A percentile compares a stretch with the other conserved stretches of the same genome.
Evolutionary conservation across 1,140 invertebrate genomes (phyloP).

Genomic region (Saxidomus purpurata): DNA sequence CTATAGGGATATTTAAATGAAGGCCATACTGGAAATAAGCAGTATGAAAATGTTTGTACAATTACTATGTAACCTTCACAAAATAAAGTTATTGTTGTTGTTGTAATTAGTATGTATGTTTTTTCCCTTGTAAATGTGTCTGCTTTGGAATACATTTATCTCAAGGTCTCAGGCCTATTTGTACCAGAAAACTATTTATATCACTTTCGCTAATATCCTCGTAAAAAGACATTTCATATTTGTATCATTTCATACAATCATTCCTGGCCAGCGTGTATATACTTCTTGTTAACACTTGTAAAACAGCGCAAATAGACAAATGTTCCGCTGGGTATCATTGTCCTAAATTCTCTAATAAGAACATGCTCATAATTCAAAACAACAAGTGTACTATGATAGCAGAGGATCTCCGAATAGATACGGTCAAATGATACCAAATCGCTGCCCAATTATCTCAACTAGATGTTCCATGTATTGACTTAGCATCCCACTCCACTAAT

Average conservation of each 20-base stretch:
- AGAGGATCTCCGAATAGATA: background rate
- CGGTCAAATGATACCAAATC: conserved; percentile 38
- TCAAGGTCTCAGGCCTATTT: background rate
- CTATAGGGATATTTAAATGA: too few species aligned
- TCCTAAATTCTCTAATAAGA: background rate
- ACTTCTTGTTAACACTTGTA: conserved; percentile 33
- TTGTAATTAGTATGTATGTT: too few species aligned
- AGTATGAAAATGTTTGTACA: too few species aligned
- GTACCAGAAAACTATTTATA: background rate
- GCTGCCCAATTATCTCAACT: conserved; percentile 14
- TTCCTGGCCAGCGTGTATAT: background rate
- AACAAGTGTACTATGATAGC: conserved; percentile 38
- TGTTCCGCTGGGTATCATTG: background rate
- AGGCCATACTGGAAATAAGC: too few species aligned
- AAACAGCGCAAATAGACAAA: conserved; percentile 17
- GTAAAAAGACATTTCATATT: background rate
- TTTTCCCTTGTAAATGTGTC: too few species aligned
- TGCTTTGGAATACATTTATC: background rate
- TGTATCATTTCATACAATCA: background rate
- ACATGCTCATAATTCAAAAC: conserved; percentile 44
- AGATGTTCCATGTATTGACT: conserved; percentile 44
- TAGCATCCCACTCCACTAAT: conserved; percentile 41
- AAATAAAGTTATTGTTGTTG: too few species aligned
- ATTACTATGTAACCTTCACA: too few species aligned
- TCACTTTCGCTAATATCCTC: background rate